These are phyloP conservation scores for Tragelaphus scriptus DNA, from an alignment of 2,113 vertebrate species.

Conservation along the genomic window DNA sequence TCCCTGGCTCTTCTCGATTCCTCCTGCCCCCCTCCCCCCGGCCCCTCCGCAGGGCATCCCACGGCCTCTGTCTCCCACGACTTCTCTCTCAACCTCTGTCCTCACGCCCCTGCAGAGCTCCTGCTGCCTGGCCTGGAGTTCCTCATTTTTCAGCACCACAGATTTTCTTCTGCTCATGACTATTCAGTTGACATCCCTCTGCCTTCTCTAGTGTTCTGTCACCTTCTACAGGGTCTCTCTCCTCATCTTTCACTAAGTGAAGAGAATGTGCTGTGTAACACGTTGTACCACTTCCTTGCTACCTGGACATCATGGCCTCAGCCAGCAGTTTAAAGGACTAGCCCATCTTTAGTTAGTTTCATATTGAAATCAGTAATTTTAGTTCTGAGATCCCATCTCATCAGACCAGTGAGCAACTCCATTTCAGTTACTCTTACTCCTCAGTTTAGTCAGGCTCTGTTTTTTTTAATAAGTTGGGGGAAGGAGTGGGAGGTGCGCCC, in stretches of 20 bases:
- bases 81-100: background rate
- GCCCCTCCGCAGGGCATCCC: background rate
- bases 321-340: background rate
- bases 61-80: rapidly evolving
- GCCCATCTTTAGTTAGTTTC: background rate
- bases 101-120: background rate
- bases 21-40: background rate
- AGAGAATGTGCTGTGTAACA: background rate
- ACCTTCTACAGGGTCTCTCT: background rate
- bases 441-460: background rate
- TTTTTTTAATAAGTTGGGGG: background rate
- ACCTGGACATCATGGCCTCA: background rate
- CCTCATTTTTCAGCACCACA: background rate
- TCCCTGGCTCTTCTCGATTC: background rate
- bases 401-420: background rate
- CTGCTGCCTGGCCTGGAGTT: background rate
- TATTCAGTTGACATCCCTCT: background rate
- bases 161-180: background rate
- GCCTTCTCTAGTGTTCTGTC: background rate
- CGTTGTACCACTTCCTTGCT: background rate
- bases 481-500: background rate
- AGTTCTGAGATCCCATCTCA: background rate
- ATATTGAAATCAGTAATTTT: background rate
- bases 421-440: background rate
- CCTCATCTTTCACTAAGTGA: background rate